Conservation (phyloP, 2,888 invertebrate species). For the Elysia crispata region DNA sequence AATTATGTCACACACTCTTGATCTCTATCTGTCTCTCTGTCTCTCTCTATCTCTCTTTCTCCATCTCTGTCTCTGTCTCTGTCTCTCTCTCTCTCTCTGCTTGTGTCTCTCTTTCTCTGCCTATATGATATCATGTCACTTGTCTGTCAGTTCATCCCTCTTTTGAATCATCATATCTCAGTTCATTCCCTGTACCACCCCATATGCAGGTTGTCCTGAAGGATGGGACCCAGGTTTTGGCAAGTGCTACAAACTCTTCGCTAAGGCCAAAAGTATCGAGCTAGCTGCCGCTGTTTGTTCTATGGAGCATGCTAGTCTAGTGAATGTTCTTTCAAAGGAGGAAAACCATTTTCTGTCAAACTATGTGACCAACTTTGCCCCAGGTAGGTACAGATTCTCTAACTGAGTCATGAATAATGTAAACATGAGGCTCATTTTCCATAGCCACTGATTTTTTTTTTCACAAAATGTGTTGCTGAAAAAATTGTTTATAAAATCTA, state of each 20-base stretch:
- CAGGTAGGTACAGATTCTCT: conserved; percentile 32
- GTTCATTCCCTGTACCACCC: no score
- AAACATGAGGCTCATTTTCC: no score
- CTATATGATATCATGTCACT: no score
- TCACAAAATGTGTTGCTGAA: no score
- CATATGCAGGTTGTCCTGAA: conserved; percentile 76
- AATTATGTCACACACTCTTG: no score
- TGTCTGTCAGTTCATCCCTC: no score
- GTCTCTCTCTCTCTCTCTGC: not conserved
- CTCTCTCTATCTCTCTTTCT: no score
- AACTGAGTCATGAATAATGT: not conserved
- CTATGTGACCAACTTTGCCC: conserved; percentile 75
- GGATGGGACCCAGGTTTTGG: conserved; percentile 80
- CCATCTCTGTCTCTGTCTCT: not conserved
- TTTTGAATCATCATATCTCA: no score
- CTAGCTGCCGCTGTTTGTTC: conserved; percentile 75
- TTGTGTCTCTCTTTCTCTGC: no score
- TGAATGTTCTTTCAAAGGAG: conserved; percentile 79
- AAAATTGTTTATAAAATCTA: no score
- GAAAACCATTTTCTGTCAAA: conserved; percentile 82
- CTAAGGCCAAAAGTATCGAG: conserved; percentile 68
- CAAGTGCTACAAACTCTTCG: conserved; percentile 79
- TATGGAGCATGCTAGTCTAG: conserved; percentile 76
- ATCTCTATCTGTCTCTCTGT: no score
- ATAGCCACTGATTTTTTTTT: no score